Evolutionary conservation across 2,797 vertebrate species (phyloP).

Genomic region (Clamator glandarius): DNA sequence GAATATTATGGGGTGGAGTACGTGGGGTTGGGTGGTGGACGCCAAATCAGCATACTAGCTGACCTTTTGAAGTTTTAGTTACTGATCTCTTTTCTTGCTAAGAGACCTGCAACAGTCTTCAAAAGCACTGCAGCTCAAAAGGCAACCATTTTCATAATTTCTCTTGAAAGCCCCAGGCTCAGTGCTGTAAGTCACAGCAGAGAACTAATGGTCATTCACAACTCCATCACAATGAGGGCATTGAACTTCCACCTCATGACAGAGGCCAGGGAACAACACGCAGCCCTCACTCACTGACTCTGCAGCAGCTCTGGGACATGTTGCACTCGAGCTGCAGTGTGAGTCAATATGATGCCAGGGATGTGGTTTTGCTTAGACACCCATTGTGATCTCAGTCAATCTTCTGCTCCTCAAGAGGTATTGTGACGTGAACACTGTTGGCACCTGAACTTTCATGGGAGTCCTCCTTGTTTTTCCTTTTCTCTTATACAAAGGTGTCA

Average conservation of each 20-base stretch:
- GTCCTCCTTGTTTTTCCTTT: background rate
- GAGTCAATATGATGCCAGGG: fast-evolving
- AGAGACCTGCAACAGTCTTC: background rate
- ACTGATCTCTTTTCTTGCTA: background rate
- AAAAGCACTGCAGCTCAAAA: background rate
- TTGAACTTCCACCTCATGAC: fast-evolving
- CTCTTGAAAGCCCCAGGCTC: background rate
- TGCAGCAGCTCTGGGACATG: background rate
- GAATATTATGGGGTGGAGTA: background rate
- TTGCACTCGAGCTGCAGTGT: fast-evolving
- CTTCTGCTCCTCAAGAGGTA: background rate
- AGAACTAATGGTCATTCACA: background rate
- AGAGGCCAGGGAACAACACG: fast-evolving
- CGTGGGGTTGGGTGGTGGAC: background rate
- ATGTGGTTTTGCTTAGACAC: background rate
- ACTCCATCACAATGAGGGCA: background rate
- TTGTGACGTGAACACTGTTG: fast-evolving
- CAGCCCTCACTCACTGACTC: background rate
- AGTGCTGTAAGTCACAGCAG: fast-evolving
- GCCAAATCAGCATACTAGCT: background rate
- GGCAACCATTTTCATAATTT: background rate
- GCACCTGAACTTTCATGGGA: fast-evolving
- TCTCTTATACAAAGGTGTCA: background rate
- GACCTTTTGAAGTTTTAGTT: background rate
- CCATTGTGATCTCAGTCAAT: background rate